Evolutionary conservation across 2,113 vertebrate species (phyloP).

Genomic region (Procapra przewalskii): DNA sequence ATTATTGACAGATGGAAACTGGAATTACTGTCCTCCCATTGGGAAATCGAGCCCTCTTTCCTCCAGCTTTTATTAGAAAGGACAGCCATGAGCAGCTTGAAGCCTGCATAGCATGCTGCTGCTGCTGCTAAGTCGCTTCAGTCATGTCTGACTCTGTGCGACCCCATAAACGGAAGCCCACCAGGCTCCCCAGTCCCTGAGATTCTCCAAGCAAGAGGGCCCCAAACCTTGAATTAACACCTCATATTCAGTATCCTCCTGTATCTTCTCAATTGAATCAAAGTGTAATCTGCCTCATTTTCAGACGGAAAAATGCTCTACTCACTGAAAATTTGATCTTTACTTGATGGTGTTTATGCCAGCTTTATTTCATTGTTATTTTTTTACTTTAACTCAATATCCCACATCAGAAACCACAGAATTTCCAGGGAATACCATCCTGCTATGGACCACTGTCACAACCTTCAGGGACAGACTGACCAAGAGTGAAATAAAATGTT

Average conservation of each 20-base stretch:
- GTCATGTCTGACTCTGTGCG: no score
- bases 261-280: background rate
- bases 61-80: background rate
- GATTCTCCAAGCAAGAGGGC: no score
- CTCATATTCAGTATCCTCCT: background rate
- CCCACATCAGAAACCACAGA: background rate
- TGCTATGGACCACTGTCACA: background rate
- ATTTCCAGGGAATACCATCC: background rate
- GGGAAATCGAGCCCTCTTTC: background rate
- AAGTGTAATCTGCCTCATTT: background rate
- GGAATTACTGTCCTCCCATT: background rate
- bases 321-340: background rate
- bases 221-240: constrained; percentile 45
- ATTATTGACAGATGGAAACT: constrained; percentile 39
- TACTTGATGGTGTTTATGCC: background rate
- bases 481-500: background rate
- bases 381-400: background rate
- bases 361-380: background rate
- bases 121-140: no score
- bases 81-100: background rate
- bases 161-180: no score
- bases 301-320: background rate
- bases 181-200: no score
- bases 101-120: background rate
- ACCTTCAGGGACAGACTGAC: background rate